Percentiles rank a stretch among this genome's conserved stretches.
These are phyloP conservation scores for Papilio elwesi DNA, from an alignment of 2,888 invertebrate genomes.

Conservation along the genomic window DNA sequence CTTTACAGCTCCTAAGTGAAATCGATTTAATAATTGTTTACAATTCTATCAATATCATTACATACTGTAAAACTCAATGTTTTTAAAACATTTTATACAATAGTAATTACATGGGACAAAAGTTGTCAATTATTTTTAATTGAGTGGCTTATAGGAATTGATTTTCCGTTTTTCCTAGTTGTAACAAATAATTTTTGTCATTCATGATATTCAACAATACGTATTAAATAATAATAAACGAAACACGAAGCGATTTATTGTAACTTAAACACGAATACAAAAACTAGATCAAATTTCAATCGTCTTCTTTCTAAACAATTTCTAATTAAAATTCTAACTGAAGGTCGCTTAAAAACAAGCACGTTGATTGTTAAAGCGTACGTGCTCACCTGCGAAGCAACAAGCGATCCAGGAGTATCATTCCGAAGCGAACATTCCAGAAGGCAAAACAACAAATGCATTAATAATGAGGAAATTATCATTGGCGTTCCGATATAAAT, in stretches of 20 bases:
- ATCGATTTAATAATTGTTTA: neutral
- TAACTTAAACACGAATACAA: neutral
- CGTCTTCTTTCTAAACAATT: constrained; percentile 5
- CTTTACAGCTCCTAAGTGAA: neutral
- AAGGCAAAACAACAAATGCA: constrained; percentile 59
- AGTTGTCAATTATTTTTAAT: neutral
- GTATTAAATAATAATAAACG: neutral
- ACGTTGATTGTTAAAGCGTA: constrained; percentile 9
- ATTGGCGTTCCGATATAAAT: constrained; percentile 6
- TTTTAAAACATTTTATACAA: neutral
- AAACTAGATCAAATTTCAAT: neutral
- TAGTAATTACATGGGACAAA: neutral
- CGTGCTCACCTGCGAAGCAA: constrained; percentile 8
- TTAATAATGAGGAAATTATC: constrained; percentile 53
- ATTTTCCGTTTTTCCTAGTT: neutral
- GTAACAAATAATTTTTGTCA: too few species aligned
- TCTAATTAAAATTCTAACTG: constrained; percentile 28
- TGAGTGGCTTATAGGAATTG: neutral
- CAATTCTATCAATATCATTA: neutral
- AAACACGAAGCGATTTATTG: neutral
- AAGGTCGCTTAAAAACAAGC: neutral
- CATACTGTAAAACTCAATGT: neutral
- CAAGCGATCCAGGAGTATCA: constrained; percentile 21
- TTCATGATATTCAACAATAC: too few species aligned
- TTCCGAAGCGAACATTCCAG: constrained; percentile 54